Base-by-base conservation (phyloP, 2,888 invertebrate species). In the Andrena bicolor region DNA sequence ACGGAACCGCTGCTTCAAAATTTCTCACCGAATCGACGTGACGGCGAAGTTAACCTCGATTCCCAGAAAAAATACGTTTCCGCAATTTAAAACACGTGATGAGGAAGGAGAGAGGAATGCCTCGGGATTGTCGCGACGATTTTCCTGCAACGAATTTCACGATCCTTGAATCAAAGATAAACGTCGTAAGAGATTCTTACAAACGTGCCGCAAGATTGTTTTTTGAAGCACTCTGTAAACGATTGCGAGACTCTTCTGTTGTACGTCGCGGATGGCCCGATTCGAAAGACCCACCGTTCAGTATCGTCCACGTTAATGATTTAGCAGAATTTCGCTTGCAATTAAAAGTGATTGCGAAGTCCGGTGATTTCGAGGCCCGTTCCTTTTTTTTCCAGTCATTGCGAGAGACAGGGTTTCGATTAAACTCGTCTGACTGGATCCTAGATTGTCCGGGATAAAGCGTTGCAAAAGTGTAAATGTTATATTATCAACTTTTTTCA, bases 281-380 rank as follows among this genome's bases (percentile, higher is more conserved):
- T 41, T 66, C 48, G 71, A 23, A n/a, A n/a, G 8, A 28, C 7
- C 35, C 30, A 7, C 10, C 32, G 73, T 30, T 66, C 28, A 30
- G 26, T 30, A 61, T 53, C 81, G 32, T 63, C 73, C 16, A 48
- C 41, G 61, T 66, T 74, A 78, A 82, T 75, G 66, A 75, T 72
- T 61, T 66, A 30, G 83, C 61, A 71, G n/a, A 71, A 82, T 66
- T 61, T 53, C 30, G n/a, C 35, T 8, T 28, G 61, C 20, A 74
- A 82, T 83, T 82, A 77, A 76, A 70, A 51, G 5, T 26, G 0
- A 64, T 58, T 69, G 51, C 64, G 48, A 41, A 30, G 30, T 7
- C 51, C 20, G 61, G 4, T 2, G 16, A 63, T 56, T 20, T 48
- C 66, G 77, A 30, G 51, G 28, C 10, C 13, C 32, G 48, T 49